Base-by-base conservation (phyloP, 2,113 vertebrate genomes). In the Embiotoca jacksoni region DNA sequence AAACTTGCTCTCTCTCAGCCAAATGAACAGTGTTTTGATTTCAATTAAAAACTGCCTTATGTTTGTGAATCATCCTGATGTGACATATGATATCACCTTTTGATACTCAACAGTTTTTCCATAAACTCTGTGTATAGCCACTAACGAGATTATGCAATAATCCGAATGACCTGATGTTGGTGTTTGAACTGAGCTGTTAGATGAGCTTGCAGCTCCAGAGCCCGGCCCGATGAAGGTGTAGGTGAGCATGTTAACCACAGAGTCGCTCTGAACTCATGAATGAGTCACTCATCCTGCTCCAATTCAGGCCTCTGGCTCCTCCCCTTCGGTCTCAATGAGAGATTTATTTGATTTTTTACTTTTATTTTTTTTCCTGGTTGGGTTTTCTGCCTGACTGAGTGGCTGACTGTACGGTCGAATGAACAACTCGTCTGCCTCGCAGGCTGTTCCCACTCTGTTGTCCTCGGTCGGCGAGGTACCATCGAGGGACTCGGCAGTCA, bases 381-480 rank as follows among this genome's bases (percentile, higher is more conserved):
- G 47, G 30, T 66, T 87, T 86, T 91, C 83, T 39, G 79, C 81
- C 76, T 79, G 81, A 57, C 72, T 77, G 84, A 84, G 64, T 70
- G 2, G 36, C 61, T 72, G 75, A 64, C 58, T 64, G 16, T 37
- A 68, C 4, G 68, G 56, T 69, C 30, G 69, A 77, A 63, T 72
- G 78, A 89, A 60, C 85, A 72, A 61, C 81, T 78, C 41, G 55
- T 70, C 50, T 72, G 86, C 89, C 92, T 84, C 8, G 53, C 78
- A 78, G 92, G 80, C 74, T 83, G 82, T 87, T 88, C 82, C 81
- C 31, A 23, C 80, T 78, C 65, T 2, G 16, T 72, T 9, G 61
- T 82, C 76, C 56, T 80, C 32, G 11, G 66, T 78, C 53, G 13
- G 16, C 68, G 50, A 73, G 71, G 81, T 82, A 69, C 82, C 82